Evolutionary conservation across 2,888 invertebrate species (phyloP).

Genomic region (Lagria hirta): DNA sequence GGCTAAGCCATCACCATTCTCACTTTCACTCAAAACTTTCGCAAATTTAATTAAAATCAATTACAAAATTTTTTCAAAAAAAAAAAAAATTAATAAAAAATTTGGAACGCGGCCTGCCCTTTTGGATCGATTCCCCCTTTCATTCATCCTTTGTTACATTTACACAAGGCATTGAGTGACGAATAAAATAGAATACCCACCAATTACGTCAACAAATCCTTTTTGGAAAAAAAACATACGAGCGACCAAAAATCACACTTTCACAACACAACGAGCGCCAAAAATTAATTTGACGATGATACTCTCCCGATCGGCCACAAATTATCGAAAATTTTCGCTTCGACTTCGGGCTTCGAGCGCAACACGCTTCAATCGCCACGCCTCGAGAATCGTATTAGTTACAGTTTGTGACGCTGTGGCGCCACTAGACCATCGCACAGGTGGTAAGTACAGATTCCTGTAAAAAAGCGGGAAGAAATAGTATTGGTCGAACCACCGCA

Average conservation of each 20-base stretch:
- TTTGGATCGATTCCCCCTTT: constrained; percentile 17
- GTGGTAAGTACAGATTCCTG: constrained; percentile 19
- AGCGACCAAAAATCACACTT: constrained; percentile 2
- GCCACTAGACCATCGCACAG: constrained; percentile 20
- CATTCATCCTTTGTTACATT: constrained; percentile 22
- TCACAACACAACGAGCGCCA: constrained; percentile 11
- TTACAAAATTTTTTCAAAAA: neutral
- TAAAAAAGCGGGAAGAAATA: too few species aligned
- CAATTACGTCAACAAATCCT: too few species aligned
- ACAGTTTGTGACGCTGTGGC: constrained; percentile 11
- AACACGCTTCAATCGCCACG: constrained; percentile 25
- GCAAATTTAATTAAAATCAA: neutral
- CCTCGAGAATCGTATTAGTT: constrained; percentile 14
- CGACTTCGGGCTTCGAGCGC: constrained; percentile 15
- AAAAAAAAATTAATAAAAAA: constrained; percentile 3
- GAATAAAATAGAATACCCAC: too few species aligned
- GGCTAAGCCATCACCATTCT: too few species aligned
- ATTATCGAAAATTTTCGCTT: constrained; percentile 5
- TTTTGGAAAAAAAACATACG: constrained; percentile 1
- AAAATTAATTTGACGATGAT: neutral
- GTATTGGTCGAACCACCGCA: too few species aligned
- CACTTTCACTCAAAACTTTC: neutral
- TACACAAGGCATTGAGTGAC: too few species aligned
- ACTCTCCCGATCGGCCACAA: constrained; percentile 3
- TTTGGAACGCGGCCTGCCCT: constrained; percentile 6